Evolutionary conservation across 2,113 vertebrate genomes (phyloP), one percentile per base, ranked within the genome.

Genomic region (Vidua chalybeata): DNA sequence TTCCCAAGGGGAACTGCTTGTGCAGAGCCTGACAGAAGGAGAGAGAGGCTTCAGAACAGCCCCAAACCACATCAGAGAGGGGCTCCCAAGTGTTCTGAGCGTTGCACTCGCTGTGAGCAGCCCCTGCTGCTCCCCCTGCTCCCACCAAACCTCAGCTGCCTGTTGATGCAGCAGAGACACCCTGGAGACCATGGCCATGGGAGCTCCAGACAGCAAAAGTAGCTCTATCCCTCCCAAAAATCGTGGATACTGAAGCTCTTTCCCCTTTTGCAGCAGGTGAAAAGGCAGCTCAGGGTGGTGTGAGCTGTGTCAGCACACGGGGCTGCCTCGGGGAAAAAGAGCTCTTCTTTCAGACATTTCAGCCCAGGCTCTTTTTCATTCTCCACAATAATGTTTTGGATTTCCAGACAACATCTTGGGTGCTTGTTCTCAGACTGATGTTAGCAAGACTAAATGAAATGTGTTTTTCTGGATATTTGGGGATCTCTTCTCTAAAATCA

Each of bases 1-100:
- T 98, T 98, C 98, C 99, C 98, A 77, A 98, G 98, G 99, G 99
- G 98, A 97, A 96, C 90, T 93, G 97, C 98, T 94, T 81, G 95
- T 89, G 94, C 97, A 92, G 96, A 98, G 98, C 95, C 97, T 87
- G 93, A 93, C 91, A 89, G 9, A 48, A 72, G 75, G 67, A 49
- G 83, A 85, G 91, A 61, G 94, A 95, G 97, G 97, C 81, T 96
- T 95, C 96, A 94, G 94, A 96, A 49, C 76, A 84, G 94, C 78
- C 96, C 95, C 96, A 87, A 62, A 90, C 67, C 48, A 85, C 84
- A 94, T 88, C 94, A 89, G 92, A 22, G 3, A 56, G 74, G 48
- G 46, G 43, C 89, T 93, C 54, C 94, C 2, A 1, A 23, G 58
- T 28, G 77, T 31, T 73, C 43, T 61, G 59, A 80, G 82, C 81